These are phyloP conservation scores for Drosophila ficusphila DNA, from an alignment of 1,140 invertebrate species.

Conservation along the genomic window DNA sequence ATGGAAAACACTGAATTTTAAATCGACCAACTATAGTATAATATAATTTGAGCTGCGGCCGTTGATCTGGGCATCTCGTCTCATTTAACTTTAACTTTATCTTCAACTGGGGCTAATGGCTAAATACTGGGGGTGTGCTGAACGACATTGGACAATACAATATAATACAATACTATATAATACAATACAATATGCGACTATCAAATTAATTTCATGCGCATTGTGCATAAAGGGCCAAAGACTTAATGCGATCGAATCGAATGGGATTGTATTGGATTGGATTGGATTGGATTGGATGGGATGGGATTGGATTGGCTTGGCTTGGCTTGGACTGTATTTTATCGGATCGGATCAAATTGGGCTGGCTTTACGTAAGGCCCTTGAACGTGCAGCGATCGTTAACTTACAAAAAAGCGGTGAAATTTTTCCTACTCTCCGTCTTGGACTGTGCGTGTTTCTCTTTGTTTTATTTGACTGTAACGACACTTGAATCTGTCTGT, in stretches of 20 bases:
- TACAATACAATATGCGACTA: slow-evolving; percentile 52
- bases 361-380: slow-evolving; percentile 74
- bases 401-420: slow-evolving; percentile 61
- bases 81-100: background rate
- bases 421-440: slow-evolving; percentile 56
- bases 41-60: slow-evolving; percentile 61
- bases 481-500: slow-evolving; percentile 56
- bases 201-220: slow-evolving; percentile 64
- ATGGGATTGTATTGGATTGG: background rate
- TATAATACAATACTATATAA: slow-evolving; percentile 39
- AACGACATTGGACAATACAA: slow-evolving; percentile 42
- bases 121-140: slow-evolving; percentile 26
- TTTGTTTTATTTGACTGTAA: slow-evolving; percentile 37
- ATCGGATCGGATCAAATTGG: slow-evolving; percentile 6
- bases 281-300: background rate
- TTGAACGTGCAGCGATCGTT: slow-evolving; percentile 77
- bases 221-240: slow-evolving; percentile 55
- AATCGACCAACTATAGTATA: slow-evolving; percentile 58
- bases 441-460: background rate
- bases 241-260: slow-evolving; percentile 52
- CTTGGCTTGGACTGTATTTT: no score
- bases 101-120: slow-evolving; percentile 20
- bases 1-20: slow-evolving; percentile 81
- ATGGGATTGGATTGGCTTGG: slow-evolving; percentile 1
- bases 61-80: slow-evolving; percentile 51